phyloP scores from a whole-genome alignment of 2,797 vertebrate species.

The Oreochromis mossambicus region DNA sequence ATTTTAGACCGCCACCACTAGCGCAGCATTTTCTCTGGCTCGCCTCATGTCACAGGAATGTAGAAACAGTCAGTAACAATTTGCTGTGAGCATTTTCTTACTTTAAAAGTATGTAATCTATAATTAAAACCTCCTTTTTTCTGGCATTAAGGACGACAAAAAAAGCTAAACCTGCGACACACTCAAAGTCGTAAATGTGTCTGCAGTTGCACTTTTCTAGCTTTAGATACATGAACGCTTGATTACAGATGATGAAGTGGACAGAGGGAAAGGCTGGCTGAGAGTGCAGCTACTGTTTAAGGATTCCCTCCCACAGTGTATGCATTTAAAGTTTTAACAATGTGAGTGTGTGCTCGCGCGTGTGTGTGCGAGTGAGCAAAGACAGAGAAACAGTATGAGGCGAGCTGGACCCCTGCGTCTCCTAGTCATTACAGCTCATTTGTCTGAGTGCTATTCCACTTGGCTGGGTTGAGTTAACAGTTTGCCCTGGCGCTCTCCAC shows the following conservation, averaged over 20 bases:
- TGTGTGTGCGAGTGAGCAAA: not conserved
- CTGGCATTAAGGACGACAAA: not conserved
- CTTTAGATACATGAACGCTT: not conserved
- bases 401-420: slow-evolving; percentile 57
- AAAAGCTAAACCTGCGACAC: not conserved
- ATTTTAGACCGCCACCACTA: not conserved
- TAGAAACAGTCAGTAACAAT: slow-evolving; percentile 5
- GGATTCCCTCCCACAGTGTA: slow-evolving; percentile 4
- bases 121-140: not conserved
- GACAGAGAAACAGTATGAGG: slow-evolving; percentile 41
- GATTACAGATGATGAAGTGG: slow-evolving; percentile 32
- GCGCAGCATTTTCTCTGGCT: not conserved
- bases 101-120: not conserved
- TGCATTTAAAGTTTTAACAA: slow-evolving; percentile 39
- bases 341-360: not conserved
- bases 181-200: not conserved
- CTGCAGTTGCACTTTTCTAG: not conserved
- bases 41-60: not conserved
- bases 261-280: not conserved
- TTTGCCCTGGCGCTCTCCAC: slow-evolving; percentile 56
- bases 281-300: not conserved
- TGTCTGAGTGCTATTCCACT: slow-evolving; percentile 73
- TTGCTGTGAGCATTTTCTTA: slow-evolving; percentile 11
- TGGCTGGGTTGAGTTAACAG: slow-evolving; percentile 70
- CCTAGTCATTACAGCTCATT: slow-evolving; percentile 71